Conservation (phyloP, 2,113 vertebrate species). For the Phasianus colchicus region DNA sequence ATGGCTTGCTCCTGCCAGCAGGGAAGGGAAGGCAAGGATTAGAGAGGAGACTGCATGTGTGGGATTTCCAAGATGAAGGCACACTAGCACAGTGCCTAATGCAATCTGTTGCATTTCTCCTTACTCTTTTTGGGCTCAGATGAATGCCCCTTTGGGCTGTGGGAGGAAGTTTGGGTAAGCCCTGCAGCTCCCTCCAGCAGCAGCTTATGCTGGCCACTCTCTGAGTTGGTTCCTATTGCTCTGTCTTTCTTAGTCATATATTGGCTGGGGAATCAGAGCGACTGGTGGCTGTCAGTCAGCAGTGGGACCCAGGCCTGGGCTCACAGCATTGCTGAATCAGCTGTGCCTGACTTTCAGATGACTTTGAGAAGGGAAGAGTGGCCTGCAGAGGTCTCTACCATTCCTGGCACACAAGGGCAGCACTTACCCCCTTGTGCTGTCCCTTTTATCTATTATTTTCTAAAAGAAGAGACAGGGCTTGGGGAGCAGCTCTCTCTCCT, state of each 20-base stretch:
- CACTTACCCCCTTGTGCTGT: not conserved
- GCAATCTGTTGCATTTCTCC: fast-evolving
- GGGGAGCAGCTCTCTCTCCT: fast-evolving
- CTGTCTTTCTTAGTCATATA: fast-evolving
- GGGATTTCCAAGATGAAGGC: fast-evolving
- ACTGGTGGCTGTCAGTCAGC: not conserved
- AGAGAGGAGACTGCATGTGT: no score
- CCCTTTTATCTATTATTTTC: not conserved
- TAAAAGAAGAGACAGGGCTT: not conserved
- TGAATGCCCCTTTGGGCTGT: fast-evolving
- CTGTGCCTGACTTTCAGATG: constrained; percentile 48
- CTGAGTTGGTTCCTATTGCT: fast-evolving
- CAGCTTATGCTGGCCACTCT: fast-evolving
- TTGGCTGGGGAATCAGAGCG: fast-evolving
- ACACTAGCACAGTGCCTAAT: fast-evolving
- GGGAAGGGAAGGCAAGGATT: not conserved
- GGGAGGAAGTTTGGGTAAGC: not conserved
- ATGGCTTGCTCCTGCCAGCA: constrained; percentile 75
- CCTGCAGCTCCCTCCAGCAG: fast-evolving
- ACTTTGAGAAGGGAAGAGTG: not conserved
- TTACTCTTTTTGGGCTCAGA: fast-evolving
- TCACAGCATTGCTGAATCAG: fast-evolving
- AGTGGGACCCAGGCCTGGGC: fast-evolving
- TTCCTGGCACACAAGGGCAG: not conserved
- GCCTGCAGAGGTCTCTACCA: not conserved